phyloP scores from a whole-genome alignment of 2,888 invertebrate species.

The Operophtera brumata region DNA sequence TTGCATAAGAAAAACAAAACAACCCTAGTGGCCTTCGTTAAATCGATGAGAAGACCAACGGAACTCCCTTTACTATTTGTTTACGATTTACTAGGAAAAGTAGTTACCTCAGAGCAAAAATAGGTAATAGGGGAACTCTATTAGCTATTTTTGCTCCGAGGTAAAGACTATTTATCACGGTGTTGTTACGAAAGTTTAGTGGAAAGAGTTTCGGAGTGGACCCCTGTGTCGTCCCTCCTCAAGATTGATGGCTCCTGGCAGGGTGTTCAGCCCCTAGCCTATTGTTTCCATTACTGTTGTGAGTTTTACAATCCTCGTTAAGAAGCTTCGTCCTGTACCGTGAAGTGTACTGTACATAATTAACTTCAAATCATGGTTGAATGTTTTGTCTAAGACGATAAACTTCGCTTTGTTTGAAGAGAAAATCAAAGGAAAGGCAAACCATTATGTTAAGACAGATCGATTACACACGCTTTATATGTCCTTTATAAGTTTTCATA shows the following conservation, averaged over 20 bases:
- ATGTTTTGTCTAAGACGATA: slow-evolving; percentile 24
- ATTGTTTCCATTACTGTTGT: slow-evolving; percentile 57
- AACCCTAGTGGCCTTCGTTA: neutral
- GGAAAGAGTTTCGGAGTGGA: slow-evolving; percentile 68
- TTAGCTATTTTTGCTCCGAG: slow-evolving; percentile 13
- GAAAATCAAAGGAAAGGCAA: slow-evolving; percentile 1
- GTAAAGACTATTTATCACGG: slow-evolving; percentile 63
- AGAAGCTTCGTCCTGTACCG: slow-evolving; percentile 40
- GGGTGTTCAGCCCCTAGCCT: slow-evolving; percentile 48
- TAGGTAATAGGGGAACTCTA: no score
- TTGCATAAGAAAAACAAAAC: neutral
- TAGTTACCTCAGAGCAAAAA: neutral
- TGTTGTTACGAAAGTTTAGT: slow-evolving; percentile 67
- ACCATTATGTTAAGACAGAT: neutral
- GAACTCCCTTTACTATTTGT: neutral
- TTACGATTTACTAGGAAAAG: neutral
- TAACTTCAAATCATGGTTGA: slow-evolving; percentile 35
- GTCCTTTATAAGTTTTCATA: no score
- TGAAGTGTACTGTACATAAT: slow-evolving; percentile 38
- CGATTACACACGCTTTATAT: no score
- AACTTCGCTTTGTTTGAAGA: slow-evolving; percentile 17
- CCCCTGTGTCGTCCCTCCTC: slow-evolving; percentile 65
- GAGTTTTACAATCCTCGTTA: slow-evolving; percentile 53
- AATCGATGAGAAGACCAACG: no score
- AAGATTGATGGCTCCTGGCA: slow-evolving; percentile 70